Evolutionary conservation across 2,797 vertebrate species (phyloP), one percentile per base, ranked within the genome.

Genomic region (Enteromius radiatus): DNA sequence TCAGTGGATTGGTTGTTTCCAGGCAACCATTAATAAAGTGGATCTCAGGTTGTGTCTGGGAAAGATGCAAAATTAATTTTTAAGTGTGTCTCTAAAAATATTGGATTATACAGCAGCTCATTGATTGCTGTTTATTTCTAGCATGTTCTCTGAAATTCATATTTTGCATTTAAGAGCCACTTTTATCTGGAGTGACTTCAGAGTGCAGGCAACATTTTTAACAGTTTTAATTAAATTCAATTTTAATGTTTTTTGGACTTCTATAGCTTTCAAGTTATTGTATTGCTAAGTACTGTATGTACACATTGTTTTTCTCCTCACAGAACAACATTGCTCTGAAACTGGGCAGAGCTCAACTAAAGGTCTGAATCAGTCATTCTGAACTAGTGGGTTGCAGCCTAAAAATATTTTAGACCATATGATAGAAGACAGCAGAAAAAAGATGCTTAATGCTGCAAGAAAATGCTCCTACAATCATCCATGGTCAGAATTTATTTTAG

Each of bases 21-120:
- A 56, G 64, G 75, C 26, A 64, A 85, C 71, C 41, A 38, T 47
- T 41, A 78, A 65, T 84, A 68, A 71, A 79, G 67, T 63, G n/a
- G 45, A n/a, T 47, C 64, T 43, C 38, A 70, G 75, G 10, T 19
- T 83, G 15, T 83, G 33, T 36, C 10, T 71, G 15, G 49, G n/a
- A 68, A 63, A 49, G 56, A 14, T 73, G 59, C n/a, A 17, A 47
- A 81, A 61, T 31, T 0, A n/a, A 43, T 12, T 61, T 56, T 59
- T 45, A n/a, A 28, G 38, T 47, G 26, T 17, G n/a, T 36, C 33
- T 61, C 43, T 38, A 28, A 23, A 79, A 54, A 59, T 41, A 3
- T 26, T 67, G 6, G 41, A n/a, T 26, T 56, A 41, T 41, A 28
- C 47, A 56, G 77, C 77, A 67, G 15, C 47, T 21, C 10, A 67